These are phyloP conservation scores for Pecten maximus DNA, from an alignment of 2,888 invertebrate species.

Conservation along the genomic window DNA sequence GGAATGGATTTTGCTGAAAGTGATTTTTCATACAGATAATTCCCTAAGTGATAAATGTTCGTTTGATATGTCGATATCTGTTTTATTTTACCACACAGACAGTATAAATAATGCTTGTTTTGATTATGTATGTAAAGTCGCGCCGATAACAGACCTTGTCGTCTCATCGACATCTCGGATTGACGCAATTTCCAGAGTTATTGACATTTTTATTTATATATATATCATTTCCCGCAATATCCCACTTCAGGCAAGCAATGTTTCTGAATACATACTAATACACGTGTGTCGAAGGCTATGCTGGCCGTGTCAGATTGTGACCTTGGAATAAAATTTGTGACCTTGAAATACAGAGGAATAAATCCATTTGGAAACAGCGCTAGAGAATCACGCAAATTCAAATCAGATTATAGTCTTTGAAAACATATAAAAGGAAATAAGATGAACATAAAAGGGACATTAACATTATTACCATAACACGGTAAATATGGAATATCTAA, in stretches of 20 bases:
- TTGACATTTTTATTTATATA: neutral
- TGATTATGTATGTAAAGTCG: neutral
- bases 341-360: neutral
- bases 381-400: neutral
- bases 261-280: neutral
- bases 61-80: constrained; percentile 12
- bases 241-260: neutral
- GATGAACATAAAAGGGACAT: neutral
- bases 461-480: neutral
- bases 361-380: neutral
- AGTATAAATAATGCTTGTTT: neutral
- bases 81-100: neutral
- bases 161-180: neutral
- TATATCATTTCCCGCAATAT: neutral
- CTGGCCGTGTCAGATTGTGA: neutral
- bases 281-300: neutral
- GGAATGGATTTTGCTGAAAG: neutral
- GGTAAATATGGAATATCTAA: neutral
- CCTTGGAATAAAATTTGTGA: neutral
- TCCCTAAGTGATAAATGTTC: neutral
- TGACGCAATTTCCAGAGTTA: neutral
- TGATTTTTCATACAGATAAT: constrained; percentile 35
- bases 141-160: neutral
- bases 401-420: constrained; percentile 18
- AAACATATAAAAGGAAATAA: neutral